These are phyloP conservation scores for Acipenser oxyrinchus DNA, from an alignment of 2,797 vertebrate genomes.

Conservation along the genomic window DNA sequence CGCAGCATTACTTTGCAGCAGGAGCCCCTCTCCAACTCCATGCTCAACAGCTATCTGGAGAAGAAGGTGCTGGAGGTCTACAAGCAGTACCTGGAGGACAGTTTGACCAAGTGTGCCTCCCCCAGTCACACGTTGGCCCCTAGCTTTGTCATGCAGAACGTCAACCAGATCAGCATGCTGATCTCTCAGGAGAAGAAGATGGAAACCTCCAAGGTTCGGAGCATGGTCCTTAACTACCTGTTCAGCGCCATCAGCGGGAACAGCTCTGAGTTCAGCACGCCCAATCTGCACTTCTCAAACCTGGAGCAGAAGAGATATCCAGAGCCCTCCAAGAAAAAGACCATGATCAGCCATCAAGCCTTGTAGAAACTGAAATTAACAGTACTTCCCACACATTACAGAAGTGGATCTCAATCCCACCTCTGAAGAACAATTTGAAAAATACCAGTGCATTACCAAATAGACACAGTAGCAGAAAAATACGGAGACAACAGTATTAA, in stretches of 20 bases:
- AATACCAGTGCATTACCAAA: too few relatives aligned
- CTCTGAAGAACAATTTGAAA: too few relatives aligned
- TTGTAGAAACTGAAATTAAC: too few relatives aligned
- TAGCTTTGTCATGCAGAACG: slow-evolving; percentile 40
- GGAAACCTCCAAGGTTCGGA: slow-evolving; percentile 33
- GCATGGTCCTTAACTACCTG: slow-evolving; percentile 42
- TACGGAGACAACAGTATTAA: too few relatives aligned
- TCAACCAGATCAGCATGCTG: slow-evolving; percentile 42
- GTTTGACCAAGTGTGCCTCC: slow-evolving; percentile 55
- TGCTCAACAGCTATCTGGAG: slow-evolving; percentile 75
- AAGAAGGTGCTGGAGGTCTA: slow-evolving; percentile 77
- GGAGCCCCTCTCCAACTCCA: slow-evolving; percentile 73
- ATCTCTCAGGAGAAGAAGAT: slow-evolving; percentile 43
- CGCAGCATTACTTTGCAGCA: slow-evolving; percentile 43
- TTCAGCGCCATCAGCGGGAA: slow-evolving; percentile 27
- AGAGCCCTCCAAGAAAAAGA: background rate
- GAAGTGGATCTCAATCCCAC: too few relatives aligned
- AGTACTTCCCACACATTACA: too few relatives aligned
- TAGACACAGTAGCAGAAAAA: too few relatives aligned
- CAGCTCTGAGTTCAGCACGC: slow-evolving; percentile 60
- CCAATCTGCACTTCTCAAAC: slow-evolving; percentile 60
- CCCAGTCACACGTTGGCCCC: slow-evolving; percentile 49
- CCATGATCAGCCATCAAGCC: too few relatives aligned
- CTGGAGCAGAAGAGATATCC: slow-evolving; percentile 8
- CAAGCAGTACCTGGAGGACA: slow-evolving; percentile 78